These are phyloP conservation scores for Aplysia californica DNA, from an alignment of 1,140 invertebrate genomes.

Conservation along the genomic window DNA sequence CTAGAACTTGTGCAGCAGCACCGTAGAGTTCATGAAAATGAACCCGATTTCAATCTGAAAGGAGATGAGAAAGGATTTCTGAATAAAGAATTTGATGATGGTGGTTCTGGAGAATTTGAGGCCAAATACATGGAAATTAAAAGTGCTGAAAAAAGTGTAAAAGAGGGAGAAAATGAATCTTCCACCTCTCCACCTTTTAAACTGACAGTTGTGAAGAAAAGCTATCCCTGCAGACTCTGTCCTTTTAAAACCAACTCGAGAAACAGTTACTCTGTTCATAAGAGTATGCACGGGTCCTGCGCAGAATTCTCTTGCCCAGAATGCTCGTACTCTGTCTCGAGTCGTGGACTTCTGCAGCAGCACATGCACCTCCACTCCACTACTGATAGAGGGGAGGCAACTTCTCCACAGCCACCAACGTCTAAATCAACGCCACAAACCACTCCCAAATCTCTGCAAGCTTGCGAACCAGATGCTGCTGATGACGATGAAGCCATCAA, in stretches of 20 bases:
- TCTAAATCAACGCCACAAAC: no score
- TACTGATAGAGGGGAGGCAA: neutral
- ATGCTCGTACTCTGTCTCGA: conserved; percentile 57
- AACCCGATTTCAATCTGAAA: conserved; percentile 40
- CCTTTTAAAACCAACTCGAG: conserved; percentile 56
- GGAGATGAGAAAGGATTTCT: conserved; percentile 55
- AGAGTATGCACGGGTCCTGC: conserved; percentile 49
- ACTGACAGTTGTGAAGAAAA: conserved; percentile 38
- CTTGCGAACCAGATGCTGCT: no score
- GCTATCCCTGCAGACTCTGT: conserved; percentile 53
- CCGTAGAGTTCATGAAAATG: conserved; percentile 52
- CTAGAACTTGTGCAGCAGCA: conserved; percentile 57
- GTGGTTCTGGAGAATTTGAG: conserved; percentile 32
- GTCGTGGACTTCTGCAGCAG: conserved; percentile 49
- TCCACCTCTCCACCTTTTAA: conserved; percentile 27
- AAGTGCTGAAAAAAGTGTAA: neutral
- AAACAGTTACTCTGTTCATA: conserved; percentile 57
- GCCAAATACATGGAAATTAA: conserved; percentile 31
- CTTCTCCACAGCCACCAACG: no score
- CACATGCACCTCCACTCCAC: conserved; percentile 56
- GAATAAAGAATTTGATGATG: conserved; percentile 54
- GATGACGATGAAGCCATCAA: no score
- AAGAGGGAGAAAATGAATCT: no score
- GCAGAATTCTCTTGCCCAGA: conserved; percentile 54
- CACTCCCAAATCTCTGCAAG: no score